These are phyloP conservation scores for Cantharis flavilabris DNA, from an alignment of 2,888 invertebrate genomes.

Conservation along the genomic window DNA sequence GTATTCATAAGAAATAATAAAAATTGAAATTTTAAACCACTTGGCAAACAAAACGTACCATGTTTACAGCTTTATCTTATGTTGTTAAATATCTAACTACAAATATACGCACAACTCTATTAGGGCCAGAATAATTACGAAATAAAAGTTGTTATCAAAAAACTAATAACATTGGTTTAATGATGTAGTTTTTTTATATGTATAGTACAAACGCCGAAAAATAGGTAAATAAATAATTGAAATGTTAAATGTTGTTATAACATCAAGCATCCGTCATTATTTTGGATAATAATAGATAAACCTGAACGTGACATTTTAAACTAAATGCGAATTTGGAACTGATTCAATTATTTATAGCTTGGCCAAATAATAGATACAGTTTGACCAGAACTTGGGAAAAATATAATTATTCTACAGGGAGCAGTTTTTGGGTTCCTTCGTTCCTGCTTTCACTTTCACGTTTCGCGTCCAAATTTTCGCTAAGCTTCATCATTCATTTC, in stretches of 20 bases:
- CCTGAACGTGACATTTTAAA: not conserved
- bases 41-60: not conserved
- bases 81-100: not conserved
- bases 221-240: not conserved
- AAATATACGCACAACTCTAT: not conserved
- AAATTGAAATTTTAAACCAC: not conserved
- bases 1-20: not conserved
- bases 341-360: not conserved
- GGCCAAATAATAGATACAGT: not conserved
- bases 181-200: not conserved
- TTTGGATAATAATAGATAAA: not conserved
- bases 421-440: not conserved
- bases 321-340: not conserved
- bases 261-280: not conserved
- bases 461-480: no score
- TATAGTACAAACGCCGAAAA: not conserved
- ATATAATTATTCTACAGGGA: no score
- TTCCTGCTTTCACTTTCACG: not conserved
- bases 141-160: not conserved
- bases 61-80: not conserved
- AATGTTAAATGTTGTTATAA: not conserved
- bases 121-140: not conserved
- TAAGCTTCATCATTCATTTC: not conserved
- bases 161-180: not conserved
- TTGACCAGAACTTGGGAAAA: not conserved